Evolutionary conservation across 1,140 invertebrate genomes (phyloP).

Genomic region (Eumaeus atala): DNA sequence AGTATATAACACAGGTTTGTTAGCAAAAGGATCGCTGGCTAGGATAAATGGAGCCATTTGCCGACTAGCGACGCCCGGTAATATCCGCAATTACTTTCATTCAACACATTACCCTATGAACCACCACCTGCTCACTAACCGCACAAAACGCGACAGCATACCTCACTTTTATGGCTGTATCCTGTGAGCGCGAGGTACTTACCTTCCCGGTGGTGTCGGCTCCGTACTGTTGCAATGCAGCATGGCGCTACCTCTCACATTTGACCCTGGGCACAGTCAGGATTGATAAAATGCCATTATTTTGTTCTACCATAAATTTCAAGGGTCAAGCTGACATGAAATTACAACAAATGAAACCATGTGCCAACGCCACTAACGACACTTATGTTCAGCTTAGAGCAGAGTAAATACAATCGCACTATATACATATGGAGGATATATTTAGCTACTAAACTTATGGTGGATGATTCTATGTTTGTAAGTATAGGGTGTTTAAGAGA

Average conservation of each 20-base stretch:
- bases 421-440: not conserved
- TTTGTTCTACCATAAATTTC: not conserved
- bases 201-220: no score
- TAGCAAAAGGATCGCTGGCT: no score
- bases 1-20: no score
- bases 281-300: not conserved
- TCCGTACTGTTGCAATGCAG: no score
- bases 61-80: no score
- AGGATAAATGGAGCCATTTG: no score
- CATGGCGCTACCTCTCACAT: no score
- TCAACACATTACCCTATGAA: no score
- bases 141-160: not conserved
- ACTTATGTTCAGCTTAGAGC: constrained; percentile 6
- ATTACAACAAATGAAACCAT: constrained; percentile 1
- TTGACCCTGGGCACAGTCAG: no score
- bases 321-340: constrained; percentile 13
- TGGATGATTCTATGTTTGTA: constrained; percentile 4
- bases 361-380: not conserved
- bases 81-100: no score
- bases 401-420: constrained; percentile 9
- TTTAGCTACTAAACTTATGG: not conserved
- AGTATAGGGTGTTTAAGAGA: no score
- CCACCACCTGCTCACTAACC: no score
- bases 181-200: not conserved
- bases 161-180: not conserved